Evolutionary conservation across 2,888 invertebrate species (phyloP), one percentile per base, ranked within the genome.

Genomic region (Drosophila sordidapex): DNA sequence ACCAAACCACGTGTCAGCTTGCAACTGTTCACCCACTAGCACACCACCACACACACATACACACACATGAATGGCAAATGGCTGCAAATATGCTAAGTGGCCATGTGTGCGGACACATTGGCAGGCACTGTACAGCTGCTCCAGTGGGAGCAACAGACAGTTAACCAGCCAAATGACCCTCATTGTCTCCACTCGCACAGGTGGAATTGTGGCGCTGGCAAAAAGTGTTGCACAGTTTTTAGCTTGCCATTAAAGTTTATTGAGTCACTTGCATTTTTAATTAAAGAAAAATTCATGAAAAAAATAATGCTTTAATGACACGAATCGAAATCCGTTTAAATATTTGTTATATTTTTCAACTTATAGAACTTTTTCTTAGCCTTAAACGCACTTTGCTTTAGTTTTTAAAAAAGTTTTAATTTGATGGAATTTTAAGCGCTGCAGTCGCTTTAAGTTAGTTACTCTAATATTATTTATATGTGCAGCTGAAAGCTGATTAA

Each of bases 11-110:
- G 38, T 27, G 56, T 63, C 58, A 52, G 31, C 58, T 56, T 58
- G 40, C 57, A 57, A 35, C 53, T 29, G 38, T 27, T 52, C 40
- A 25, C 52, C 38, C 21, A 56, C 29, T 1, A 21, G 21, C 21
- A 46, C 13, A 13, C 13, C 13, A 43, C 18, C 36, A 38, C 2
- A 38, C 38, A 40, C n/a, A 40, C 40, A 35, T 35, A 51, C 48
- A 43, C 56, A 48, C 62, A 8, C 33, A 33, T 33, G 33, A 33
- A 33, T 33, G 43, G 75, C 40, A 46, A 74, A 63, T 65, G 57
- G 53, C 68, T 66, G 76, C 69, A 80, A 80, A 80, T 80, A 80
- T 80, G 81, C 76, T 79, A 79, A 79, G 76, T 80, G 80, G 53
- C 69, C 80, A 64, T 80, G 49, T 72, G 76, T 69, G 65, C 73